phyloP scores from a whole-genome alignment of 2,113 vertebrate species.

The Megaceryle torquata region DNA sequence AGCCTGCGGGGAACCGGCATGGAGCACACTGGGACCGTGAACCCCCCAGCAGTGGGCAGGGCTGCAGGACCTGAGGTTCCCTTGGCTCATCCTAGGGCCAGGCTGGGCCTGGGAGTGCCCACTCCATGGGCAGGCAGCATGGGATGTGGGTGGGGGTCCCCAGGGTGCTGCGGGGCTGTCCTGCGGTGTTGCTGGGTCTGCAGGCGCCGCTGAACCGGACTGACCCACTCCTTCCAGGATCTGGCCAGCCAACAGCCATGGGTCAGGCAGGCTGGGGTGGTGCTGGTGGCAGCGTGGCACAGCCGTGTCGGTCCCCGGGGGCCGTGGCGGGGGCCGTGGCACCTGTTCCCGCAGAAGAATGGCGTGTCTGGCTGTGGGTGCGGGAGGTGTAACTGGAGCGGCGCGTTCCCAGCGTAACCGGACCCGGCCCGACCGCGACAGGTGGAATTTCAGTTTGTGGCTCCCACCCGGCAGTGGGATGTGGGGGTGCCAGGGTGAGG shows the following conservation, averaged over 20 bases:
- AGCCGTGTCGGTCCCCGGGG: background rate
- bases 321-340: conserved; percentile 4
- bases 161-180: background rate
- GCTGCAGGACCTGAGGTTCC: background rate
- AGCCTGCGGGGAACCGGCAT: background rate
- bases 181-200: fast-evolving
- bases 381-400: conserved; percentile 50
- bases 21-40: background rate
- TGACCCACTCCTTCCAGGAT: background rate
- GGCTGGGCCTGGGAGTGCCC: background rate
- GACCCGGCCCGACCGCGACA: conserved; percentile 35
- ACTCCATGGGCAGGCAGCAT: background rate
- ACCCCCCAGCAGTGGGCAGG: background rate
- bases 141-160: background rate
- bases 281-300: background rate
- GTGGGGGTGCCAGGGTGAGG: background rate
- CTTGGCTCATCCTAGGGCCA: background rate
- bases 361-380: conserved; percentile 10
- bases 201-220: background rate
- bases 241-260: fast-evolving
- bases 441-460: conserved; percentile 69
- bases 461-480: background rate
- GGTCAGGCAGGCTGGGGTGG: background rate
- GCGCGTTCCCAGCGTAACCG: conserved; percentile 53
- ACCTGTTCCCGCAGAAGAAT: conserved; percentile 59